Base-by-base conservation (phyloP, 2,888 invertebrate genomes). In the Drosophila setosimentum region DNA sequence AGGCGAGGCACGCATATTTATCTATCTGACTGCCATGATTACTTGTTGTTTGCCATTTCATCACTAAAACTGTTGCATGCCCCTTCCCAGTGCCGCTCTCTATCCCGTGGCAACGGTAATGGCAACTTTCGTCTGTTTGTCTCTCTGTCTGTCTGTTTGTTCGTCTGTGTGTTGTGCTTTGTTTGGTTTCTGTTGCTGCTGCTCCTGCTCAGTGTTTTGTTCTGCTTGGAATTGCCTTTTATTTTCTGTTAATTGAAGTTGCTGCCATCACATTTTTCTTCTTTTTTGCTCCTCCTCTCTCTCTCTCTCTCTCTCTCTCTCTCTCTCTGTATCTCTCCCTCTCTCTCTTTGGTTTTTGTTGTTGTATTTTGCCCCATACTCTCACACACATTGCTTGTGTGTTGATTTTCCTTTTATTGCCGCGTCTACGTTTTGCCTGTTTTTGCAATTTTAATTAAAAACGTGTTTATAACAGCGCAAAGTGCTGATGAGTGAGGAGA, bases 361-460 rank as follows among this genome's bases (percentile, higher is more conserved):
- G 37, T 13, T 57, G 40, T 30, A 16, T 42, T 48, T 54, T 72
- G 45, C 37, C 54, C 37, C 68, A 51, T 49, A 53, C 65, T 57
- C 57, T 27, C 40, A 32, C 55, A 51, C 45, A 53, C 55, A 67
- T 30, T 49, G 64, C 54, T 54, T 53, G 33, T 55, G 30, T 62
- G 48, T 45, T 67, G 68, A 66, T 81, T 74, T 71, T 59, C 37
- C 54, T 82, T 81, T 82, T 85, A 85, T 81, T 71, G 75, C 74
- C 68, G 65, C 68, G 51, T 80, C 75, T 84, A 84, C 74, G 76
- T 73, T 81, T 78, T 75, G 76, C 80, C 82, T 78, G 82, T 82
- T 84, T 88, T 84, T 86, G 88, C 87, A 82, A 88, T 90, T 88
- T 90, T 90, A 88, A 88, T 88, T 90, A 88, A 89, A 89, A 90